Base-by-base conservation (phyloP, 2,888 invertebrate genomes). In the Lasius platythorax region DNA sequence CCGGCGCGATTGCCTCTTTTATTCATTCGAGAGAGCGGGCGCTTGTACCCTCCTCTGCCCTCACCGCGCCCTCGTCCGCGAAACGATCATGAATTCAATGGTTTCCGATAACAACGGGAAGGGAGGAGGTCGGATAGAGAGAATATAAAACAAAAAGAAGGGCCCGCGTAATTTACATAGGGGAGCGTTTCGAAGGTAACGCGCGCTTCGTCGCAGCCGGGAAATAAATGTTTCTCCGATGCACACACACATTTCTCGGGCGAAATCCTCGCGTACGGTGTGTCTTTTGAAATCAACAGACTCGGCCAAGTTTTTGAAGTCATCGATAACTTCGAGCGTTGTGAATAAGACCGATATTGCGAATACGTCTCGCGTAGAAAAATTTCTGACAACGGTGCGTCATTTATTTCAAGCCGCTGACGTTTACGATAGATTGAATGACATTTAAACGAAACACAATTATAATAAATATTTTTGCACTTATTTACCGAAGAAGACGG, bases 81-180 rank as follows among this genome's bases (percentile, higher is more conserved):
- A 81, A 81, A 81, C 79, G 79, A 81, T 73, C 79, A 81, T 81
- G 61, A 81, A 81, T 81, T 81, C 79, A 81, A 81, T 73, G 79
- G 73, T 81, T 81, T 81, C 58, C 79, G 79, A 81, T 81, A 73
- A 81, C 58, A 81, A 37, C 58, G 33, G 23, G 33, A 9, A 23
- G 23, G 15, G 2, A 4, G 30, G 46, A n/a, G 33, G 18, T 28
- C 11, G 15, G 11, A 18, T 53, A 53, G 50, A n/a, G 73, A 23
- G 37, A 46, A 81, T 81, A 37, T 73, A 81, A 81, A 81, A 81
- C 73, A 61, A 73, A 73, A 81, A 79, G 79, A 72, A 81, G 61
- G 33, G 33, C 18, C 33, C 79, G 68, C 53, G 70, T 73, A 72
- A 79, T 79, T 79, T 79, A 79, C 79, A 79, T 79, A 79, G 58